Percentiles rank a stretch among this genome's conserved stretches.
phyloP scores from a whole-genome alignment of 2,888 invertebrate species.

The Apodemia hepburni region DNA sequence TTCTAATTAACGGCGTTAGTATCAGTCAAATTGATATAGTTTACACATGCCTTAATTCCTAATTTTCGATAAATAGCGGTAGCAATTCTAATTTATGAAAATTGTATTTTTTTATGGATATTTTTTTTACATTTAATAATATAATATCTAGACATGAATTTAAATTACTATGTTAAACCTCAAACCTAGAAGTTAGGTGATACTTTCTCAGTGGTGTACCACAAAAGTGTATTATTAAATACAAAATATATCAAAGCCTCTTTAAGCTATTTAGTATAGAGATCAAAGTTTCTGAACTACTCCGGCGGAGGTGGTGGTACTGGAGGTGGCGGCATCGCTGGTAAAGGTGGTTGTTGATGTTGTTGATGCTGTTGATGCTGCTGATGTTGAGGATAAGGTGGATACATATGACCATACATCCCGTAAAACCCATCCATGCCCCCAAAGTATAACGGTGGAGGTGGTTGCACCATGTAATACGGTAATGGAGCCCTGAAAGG shows the following conservation, averaged over 20 bases:
- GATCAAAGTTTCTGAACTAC: conserved; percentile 27
- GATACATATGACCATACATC: conserved; percentile 40
- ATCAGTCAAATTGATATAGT: no score
- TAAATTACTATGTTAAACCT: no score
- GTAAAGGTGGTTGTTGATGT: conserved; percentile 70
- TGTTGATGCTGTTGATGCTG: conserved; percentile 18
- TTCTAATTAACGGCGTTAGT: no score
- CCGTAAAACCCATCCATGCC: conserved; percentile 50
- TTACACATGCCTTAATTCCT: no score
- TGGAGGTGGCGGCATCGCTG: conserved; percentile 80
- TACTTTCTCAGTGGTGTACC: no score
- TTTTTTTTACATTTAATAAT: no score
- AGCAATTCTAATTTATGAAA: no score
- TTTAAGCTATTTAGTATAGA: conserved; percentile 1
- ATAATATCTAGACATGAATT: no score
- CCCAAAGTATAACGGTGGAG: conserved; percentile 52
- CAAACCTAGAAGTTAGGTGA: no score
- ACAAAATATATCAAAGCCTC: conserved; percentile 8
- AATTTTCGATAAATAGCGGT: no score
- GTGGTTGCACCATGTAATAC: conserved; percentile 65
- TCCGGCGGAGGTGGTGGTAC: conserved; percentile 82
- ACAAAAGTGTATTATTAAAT: not conserved
- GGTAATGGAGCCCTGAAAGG: conserved; percentile 54
- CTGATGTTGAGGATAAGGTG: conserved; percentile 47
- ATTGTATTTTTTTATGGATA: no score